Percentiles rank a stretch among this genome's conserved stretches.
These are phyloP conservation scores for Zygothrica quintamaculata DNA, from an alignment of 2,888 invertebrate species.

Conservation along the genomic window DNA sequence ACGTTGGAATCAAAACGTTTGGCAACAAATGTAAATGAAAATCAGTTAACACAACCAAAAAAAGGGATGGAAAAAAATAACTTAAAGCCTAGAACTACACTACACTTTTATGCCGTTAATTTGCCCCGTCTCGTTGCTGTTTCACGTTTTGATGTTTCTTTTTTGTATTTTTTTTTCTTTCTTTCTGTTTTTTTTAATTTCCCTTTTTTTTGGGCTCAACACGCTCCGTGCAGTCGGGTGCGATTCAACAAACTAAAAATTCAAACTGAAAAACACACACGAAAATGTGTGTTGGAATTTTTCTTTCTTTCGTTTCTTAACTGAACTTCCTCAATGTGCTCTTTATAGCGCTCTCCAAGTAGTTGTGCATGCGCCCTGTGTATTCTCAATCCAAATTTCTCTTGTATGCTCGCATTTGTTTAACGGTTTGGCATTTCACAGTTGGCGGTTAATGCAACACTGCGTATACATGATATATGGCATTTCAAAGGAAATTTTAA, in stretches of 20 bases:
- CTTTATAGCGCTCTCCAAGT: slow-evolving; percentile 19
- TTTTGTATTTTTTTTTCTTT: slow-evolving; percentile 12
- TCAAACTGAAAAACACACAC: slow-evolving; percentile 24
- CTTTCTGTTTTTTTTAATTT: slow-evolving; percentile 25
- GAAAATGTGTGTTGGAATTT: slow-evolving; percentile 51
- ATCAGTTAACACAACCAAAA: slow-evolving; percentile 14
- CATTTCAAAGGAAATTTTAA: not conserved
- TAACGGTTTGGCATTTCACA: not conserved
- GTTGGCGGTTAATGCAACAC: slow-evolving; percentile 60
- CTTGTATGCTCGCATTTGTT: slow-evolving; percentile 55
- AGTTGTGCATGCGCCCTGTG: slow-evolving; percentile 54
- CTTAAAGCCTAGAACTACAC: slow-evolving; percentile 62
- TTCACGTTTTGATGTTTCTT: slow-evolving; percentile 34
- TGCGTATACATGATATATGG: slow-evolving; percentile 55
- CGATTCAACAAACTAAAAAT: slow-evolving; percentile 75
- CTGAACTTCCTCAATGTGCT: slow-evolving; percentile 13
- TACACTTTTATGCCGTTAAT: slow-evolving; percentile 67
- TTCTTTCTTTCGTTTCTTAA: slow-evolving; percentile 22
- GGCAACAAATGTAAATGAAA: slow-evolving; percentile 21
- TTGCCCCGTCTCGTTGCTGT: slow-evolving; percentile 57
- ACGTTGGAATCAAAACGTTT: slow-evolving; percentile 30
- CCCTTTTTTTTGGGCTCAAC: slow-evolving; percentile 34
- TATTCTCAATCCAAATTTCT: slow-evolving; percentile 13
- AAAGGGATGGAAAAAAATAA: slow-evolving; percentile 25
- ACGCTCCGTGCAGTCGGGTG: slow-evolving; percentile 72